A percentile compares a stretch with the other conserved stretches of the same genome.
These are phyloP conservation scores for Aplodontia rufa DNA, from an alignment of 2,113 vertebrate genomes.

Conservation along the genomic window DNA sequence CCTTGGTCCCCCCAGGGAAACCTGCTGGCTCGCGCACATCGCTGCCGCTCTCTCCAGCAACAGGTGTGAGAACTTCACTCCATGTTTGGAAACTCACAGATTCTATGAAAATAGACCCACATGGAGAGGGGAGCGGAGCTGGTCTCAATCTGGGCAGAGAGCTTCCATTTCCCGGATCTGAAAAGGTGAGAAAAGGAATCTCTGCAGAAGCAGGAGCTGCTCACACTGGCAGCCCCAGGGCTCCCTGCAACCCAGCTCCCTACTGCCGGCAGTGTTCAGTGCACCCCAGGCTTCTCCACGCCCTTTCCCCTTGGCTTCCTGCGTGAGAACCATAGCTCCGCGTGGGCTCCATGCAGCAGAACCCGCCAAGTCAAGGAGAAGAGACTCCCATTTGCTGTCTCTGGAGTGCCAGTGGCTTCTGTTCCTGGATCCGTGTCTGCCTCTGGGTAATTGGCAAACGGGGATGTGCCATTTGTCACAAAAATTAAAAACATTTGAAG, in stretches of 20 bases:
- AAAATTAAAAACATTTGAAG: slow-evolving; percentile 8
- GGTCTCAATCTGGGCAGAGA: neutral
- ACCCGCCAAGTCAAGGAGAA: fast-evolving
- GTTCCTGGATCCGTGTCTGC: neutral
- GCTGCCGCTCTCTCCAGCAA: neutral
- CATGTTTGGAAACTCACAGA: neutral
- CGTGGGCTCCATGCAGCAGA: fast-evolving
- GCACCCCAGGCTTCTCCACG: too few species aligned
- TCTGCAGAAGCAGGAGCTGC: neutral
- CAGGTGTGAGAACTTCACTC: neutral
- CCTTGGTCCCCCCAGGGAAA: neutral
- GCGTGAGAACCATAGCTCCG: fast-evolving
- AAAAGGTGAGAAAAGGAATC: neutral
- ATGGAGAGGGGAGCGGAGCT: neutral
- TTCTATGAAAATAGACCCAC: neutral
- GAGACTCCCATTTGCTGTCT: neutral
- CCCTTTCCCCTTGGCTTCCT: neutral
- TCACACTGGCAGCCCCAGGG: neutral
- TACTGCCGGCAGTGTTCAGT: too few species aligned
- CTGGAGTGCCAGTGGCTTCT: neutral
- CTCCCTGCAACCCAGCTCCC: too few species aligned
- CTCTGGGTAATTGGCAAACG: slow-evolving; percentile 35
- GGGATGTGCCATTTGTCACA: neutral
- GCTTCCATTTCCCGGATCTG: neutral
- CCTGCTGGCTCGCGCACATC: fast-evolving